Evolutionary conservation across 2,797 vertebrate genomes (phyloP).

Genomic region (Monodelphis domestica): DNA sequence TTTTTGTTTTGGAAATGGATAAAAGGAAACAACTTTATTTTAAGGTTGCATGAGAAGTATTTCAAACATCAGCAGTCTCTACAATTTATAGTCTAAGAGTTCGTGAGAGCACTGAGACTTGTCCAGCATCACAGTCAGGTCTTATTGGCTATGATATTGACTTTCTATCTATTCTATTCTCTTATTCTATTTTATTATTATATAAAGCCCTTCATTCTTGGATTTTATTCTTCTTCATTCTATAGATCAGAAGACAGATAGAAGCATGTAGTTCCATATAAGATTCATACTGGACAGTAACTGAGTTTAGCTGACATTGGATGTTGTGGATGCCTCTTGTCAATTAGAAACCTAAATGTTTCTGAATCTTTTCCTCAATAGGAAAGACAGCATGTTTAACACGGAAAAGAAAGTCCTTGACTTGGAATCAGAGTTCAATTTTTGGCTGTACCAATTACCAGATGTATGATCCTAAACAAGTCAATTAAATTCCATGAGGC

Average conservation of each 20-base stretch:
- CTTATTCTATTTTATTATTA: no score
- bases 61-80: not conserved
- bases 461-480: not conserved
- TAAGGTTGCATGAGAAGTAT: slow-evolving; percentile 47
- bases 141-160: not conserved
- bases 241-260: not conserved
- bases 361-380: not conserved
- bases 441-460: not conserved
- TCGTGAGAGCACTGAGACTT: not conserved
- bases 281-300: not conserved
- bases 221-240: not conserved
- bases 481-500: not conserved
- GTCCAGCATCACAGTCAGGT: not conserved
- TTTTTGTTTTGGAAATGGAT: not conserved
- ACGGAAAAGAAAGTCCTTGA: not conserved
- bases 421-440: not conserved
- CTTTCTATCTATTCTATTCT: not conserved
- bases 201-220: not conserved
- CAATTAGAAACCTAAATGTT: not conserved
- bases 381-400: not conserved
- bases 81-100: not conserved
- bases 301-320: not conserved
- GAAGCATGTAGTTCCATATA: no score
- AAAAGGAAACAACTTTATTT: slow-evolving; percentile 60
- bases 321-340: not conserved